Evolutionary conservation across 2,113 vertebrate genomes (phyloP).

Genomic region (Mus pahari): DNA sequence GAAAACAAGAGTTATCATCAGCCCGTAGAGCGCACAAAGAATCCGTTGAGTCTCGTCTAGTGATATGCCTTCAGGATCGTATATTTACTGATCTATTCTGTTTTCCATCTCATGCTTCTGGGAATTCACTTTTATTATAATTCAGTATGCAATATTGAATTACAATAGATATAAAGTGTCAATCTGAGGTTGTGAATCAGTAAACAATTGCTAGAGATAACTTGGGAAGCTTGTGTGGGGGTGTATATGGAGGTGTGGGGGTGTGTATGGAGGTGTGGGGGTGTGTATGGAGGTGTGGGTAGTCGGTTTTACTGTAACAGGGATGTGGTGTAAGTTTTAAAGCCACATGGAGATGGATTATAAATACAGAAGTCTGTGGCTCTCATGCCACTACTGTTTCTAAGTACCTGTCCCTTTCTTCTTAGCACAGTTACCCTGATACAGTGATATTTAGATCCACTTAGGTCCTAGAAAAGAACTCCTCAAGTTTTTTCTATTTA

Average conservation of each 20-base stretch:
- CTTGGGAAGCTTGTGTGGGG: background rate
- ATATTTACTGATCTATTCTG: background rate
- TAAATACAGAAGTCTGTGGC: background rate
- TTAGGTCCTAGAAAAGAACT: background rate
- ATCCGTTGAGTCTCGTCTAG: background rate
- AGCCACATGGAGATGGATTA: background rate
- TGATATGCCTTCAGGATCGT: background rate
- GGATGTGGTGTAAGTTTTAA: background rate
- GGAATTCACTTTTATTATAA: conserved; percentile 37
- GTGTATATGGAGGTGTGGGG: background rate
- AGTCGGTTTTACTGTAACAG: background rate
- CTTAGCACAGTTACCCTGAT: background rate
- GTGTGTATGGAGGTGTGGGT: background rate
- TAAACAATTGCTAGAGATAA: background rate
- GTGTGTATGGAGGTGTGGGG: background rate
- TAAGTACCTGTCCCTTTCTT: background rate
- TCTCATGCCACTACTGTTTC: background rate
- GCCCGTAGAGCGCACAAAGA: background rate
- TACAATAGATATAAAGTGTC: background rate
- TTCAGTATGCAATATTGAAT: background rate
- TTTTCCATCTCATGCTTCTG: background rate
- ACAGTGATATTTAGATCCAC: background rate
- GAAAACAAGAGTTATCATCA: background rate
- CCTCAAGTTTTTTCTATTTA: background rate
- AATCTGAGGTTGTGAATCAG: background rate